A percentile compares a stretch with the other conserved stretches of the same genome.
These are phyloP conservation scores for Sesia apiformis DNA, from an alignment of 2,888 invertebrate species.

Conservation along the genomic window DNA sequence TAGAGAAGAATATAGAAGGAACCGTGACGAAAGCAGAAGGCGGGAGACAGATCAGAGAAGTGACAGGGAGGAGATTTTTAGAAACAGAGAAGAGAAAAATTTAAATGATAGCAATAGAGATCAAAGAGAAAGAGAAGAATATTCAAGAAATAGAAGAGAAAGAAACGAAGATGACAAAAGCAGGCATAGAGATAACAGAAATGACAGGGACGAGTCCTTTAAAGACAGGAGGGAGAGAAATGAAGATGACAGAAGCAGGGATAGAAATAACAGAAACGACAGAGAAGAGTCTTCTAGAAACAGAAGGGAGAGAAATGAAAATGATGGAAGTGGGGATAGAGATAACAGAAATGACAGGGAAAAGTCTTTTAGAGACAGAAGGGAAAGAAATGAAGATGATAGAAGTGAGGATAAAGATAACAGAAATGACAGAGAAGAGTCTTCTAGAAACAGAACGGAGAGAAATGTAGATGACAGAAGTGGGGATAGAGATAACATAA, in stretches of 20 bases:
- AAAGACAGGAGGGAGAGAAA: no score
- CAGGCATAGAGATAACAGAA: slow-evolving; percentile 8
- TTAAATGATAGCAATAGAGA: slow-evolving; percentile 10
- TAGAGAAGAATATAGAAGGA: not conserved
- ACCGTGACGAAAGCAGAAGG: slow-evolving; percentile 2
- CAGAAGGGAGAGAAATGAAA: slow-evolving; percentile 11
- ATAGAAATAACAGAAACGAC: slow-evolving; percentile 5
- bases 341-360: slow-evolving; percentile 6
- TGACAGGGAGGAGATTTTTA: not conserved
- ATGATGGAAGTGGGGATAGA: slow-evolving; percentile 4
- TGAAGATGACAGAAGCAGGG: slow-evolving; percentile 8
- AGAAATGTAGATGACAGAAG: slow-evolving; percentile 4
- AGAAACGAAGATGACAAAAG: not conserved
- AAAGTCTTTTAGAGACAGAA: slow-evolving; percentile 6
- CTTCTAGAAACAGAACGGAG: slow-evolving; percentile 5
- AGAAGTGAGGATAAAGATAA: not conserved
- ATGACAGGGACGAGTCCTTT: slow-evolving; percentile 1
- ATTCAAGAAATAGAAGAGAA: not conserved
- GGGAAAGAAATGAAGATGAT: slow-evolving; percentile 11
- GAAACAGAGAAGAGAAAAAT: not conserved
- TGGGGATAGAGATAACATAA: slow-evolving; percentile 7
- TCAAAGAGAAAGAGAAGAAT: slow-evolving; percentile 9
- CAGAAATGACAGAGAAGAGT: slow-evolving; percentile 6
- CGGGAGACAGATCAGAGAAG: not conserved
- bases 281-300: slow-evolving; percentile 2